Conservation (phyloP, 1,140 invertebrate species). For the Platyscapa corneri region DNA sequence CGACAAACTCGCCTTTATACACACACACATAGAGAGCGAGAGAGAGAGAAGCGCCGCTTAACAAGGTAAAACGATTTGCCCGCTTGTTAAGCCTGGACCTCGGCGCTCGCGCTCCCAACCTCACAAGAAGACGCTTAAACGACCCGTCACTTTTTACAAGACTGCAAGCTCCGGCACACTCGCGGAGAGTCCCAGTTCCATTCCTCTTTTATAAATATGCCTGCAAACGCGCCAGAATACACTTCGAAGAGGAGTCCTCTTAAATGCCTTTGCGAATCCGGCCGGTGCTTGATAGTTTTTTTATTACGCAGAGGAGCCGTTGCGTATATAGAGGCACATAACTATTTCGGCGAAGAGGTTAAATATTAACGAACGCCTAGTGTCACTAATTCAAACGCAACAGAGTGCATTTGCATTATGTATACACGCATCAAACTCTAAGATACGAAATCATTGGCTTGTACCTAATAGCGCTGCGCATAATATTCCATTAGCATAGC, state of each 20-base stretch:
- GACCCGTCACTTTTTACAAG: background rate
- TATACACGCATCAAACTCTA: background rate
- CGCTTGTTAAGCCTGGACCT: conserved; percentile 20
- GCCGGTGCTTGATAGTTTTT: too few species aligned
- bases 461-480: background rate
- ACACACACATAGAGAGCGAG: too few species aligned
- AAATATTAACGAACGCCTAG: too few species aligned
- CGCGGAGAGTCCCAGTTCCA: background rate
- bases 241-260: background rate
- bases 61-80: conserved; percentile 41
- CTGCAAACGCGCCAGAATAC: background rate
- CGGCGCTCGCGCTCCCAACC: background rate
- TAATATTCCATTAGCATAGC: background rate
- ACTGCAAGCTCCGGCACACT: background rate
- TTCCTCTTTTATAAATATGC: background rate
- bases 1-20: background rate
- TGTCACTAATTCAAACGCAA: too few species aligned
- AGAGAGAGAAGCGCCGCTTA: too few species aligned
- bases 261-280: background rate
- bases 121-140: background rate
- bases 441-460: background rate
- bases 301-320: too few species aligned
- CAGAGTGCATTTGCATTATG: too few species aligned
- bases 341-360: too few species aligned
- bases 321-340: too few species aligned